Percentiles rank a stretch among this genome's conserved stretches.
phyloP scores from a whole-genome alignment of 2,113 vertebrate species.

The Neopipo cinnamomea region DNA sequence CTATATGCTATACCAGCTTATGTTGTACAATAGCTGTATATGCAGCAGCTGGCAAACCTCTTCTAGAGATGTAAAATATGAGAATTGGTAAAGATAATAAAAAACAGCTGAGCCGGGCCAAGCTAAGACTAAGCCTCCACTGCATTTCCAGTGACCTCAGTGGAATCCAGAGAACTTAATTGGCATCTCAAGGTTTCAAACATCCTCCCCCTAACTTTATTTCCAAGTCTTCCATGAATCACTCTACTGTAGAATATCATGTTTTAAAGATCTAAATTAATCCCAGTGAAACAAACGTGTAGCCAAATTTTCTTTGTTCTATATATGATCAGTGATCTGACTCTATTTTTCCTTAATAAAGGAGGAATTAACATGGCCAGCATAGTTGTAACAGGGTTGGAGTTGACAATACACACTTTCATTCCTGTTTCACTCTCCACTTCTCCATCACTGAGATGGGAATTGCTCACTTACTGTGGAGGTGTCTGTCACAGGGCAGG shows the following conservation, averaged over 20 bases:
- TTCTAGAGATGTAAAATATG: constrained; percentile 28
- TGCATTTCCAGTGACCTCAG: background rate
- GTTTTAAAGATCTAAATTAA: background rate
- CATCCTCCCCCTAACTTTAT: background rate
- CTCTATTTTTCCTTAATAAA: background rate
- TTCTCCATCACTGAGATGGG: background rate
- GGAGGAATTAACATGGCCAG: background rate
- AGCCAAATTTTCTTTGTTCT: background rate
- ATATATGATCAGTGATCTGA: background rate
- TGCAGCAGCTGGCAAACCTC: constrained; percentile 17
- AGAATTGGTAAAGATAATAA: constrained; percentile 29
- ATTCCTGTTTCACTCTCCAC: background rate
- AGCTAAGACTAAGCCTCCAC: background rate
- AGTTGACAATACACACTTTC: background rate
- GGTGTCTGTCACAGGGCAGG: background rate
- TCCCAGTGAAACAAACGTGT: background rate
- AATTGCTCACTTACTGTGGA: background rate
- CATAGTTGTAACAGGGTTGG: background rate
- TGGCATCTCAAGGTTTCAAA: background rate
- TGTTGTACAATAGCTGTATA: background rate
- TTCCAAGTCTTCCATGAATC: background rate
- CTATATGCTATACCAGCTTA: background rate
- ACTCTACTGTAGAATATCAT: background rate
- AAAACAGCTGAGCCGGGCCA: constrained; percentile 2
- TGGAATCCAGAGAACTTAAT: background rate